These are phyloP conservation scores for Drosophila virilis DNA, from an alignment of 1,140 invertebrate genomes.

Conservation along the genomic window DNA sequence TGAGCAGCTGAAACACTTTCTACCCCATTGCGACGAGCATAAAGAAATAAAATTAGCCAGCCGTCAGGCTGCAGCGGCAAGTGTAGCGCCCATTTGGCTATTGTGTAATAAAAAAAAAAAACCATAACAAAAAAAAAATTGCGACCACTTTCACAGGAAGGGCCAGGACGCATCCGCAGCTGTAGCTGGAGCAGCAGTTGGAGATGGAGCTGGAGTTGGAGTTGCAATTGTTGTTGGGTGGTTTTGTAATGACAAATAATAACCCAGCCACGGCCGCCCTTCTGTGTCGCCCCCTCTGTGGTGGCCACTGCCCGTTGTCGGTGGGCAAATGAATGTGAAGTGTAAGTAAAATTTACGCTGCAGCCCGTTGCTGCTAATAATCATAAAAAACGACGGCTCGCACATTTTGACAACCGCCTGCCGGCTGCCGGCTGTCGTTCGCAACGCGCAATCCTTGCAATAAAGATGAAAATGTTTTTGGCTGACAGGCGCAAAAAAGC, in stretches of 20 bases:
- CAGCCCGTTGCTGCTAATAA: conserved; percentile 67
- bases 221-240: conserved; percentile 33
- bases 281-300: neutral
- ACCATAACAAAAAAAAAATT: conserved; percentile 53
- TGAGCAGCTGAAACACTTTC: conserved; percentile 76
- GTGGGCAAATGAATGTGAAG: conserved; percentile 75
- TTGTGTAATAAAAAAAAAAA: conserved; percentile 56
- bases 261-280: conserved; percentile 38
- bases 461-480: conserved; percentile 31
- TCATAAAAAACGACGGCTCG: conserved; percentile 73
- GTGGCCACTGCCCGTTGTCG: conserved; percentile 36
- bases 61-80: conserved; percentile 18
- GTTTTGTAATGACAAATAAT: conserved; percentile 79
- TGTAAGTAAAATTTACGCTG: conserved; percentile 79
- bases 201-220: neutral
- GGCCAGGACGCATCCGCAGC: neutral
- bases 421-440: conserved; percentile 25
- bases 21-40: conserved; percentile 52
- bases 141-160: neutral
- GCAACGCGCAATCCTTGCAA: conserved; percentile 31
- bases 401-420: conserved; percentile 65
- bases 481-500: conserved; percentile 64
- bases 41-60: conserved; percentile 32
- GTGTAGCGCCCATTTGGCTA: conserved; percentile 34
- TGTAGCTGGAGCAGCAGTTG: neutral